Conservation (phyloP, 2,888 invertebrate genomes). For the Chrysolina oricalcia region DNA sequence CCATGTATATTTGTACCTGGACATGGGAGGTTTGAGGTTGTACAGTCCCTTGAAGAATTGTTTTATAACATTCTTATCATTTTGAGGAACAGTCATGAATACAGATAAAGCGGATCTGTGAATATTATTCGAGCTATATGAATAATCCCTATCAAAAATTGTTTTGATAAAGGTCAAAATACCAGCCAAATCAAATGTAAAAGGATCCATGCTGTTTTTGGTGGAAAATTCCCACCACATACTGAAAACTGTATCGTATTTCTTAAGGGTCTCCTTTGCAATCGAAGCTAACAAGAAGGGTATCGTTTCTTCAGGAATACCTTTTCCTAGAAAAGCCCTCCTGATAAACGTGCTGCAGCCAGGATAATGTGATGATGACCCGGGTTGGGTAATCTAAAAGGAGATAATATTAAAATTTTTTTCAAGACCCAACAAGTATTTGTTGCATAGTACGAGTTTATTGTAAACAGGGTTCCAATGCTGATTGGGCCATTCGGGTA, state of each 20-base stretch:
- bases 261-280: constrained; percentile 50
- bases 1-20: background rate
- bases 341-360: constrained; percentile 57
- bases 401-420: constrained; percentile 54
- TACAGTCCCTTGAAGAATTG: background rate
- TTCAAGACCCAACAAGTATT: constrained; percentile 54
- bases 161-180: background rate
- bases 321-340: constrained; percentile 48
- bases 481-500: constrained; percentile 46
- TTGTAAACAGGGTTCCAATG: constrained; percentile 61
- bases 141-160: background rate
- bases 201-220: background rate
- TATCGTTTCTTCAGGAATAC: constrained; percentile 40
- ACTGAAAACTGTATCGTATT: constrained; percentile 44
- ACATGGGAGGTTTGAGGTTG: background rate
- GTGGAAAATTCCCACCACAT: constrained; percentile 23
- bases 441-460: constrained; percentile 29
- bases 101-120: constrained; percentile 54
- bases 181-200: background rate
- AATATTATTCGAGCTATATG: constrained; percentile 52
- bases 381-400: constrained; percentile 58
- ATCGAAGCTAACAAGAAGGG: constrained; percentile 50
- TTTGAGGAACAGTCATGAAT: constrained; percentile 32
- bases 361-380: constrained; percentile 55
- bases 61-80: background rate